A percentile compares a stretch with the other conserved stretches of the same genome.
phyloP scores from a whole-genome alignment of 1,140 invertebrate species.

The Neodiprion pinetum region DNA sequence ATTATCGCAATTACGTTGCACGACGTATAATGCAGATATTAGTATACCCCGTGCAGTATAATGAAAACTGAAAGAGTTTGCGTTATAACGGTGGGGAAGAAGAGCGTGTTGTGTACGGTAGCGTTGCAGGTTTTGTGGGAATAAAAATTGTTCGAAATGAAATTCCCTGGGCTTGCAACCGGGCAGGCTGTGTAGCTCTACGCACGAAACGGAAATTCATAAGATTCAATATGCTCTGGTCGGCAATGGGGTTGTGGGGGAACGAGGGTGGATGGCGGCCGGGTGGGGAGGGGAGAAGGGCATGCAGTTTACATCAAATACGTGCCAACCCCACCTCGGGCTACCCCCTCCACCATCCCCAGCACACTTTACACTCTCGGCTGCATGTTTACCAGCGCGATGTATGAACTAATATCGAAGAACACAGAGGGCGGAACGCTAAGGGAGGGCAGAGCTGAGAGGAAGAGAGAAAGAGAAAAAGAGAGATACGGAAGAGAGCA shows the following conservation, averaged over 20 bases:
- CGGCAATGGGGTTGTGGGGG: neutral
- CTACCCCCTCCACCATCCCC: conserved; percentile 26
- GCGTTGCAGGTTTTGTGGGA: neutral
- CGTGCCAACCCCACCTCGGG: conserved; percentile 36
- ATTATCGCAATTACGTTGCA: too few relatives aligned
- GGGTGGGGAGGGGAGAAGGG: neutral
- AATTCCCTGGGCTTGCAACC: neutral
- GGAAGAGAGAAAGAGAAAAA: neutral
- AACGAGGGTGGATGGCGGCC: neutral
- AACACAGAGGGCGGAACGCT: conserved; percentile 20
- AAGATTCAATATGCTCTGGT: conserved; percentile 11
- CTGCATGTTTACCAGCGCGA: conserved; percentile 39
- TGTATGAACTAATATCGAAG: conserved; percentile 45
- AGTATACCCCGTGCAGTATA: too few relatives aligned
- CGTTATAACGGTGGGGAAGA: too few relatives aligned
- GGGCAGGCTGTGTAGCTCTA: neutral
- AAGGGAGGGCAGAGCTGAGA: neutral
- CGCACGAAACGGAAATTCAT: conserved; percentile 12
- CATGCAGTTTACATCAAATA: conserved; percentile 51
- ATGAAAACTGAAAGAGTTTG: too few relatives aligned
- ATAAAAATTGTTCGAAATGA: conserved; percentile 6
- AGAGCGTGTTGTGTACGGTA: too few relatives aligned
- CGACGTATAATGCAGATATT: too few relatives aligned
- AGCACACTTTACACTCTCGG: conserved; percentile 15
- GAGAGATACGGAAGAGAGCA: too few relatives aligned